Conservation (phyloP, 2,888 invertebrate genomes). For the Abrostola triplasia region DNA sequence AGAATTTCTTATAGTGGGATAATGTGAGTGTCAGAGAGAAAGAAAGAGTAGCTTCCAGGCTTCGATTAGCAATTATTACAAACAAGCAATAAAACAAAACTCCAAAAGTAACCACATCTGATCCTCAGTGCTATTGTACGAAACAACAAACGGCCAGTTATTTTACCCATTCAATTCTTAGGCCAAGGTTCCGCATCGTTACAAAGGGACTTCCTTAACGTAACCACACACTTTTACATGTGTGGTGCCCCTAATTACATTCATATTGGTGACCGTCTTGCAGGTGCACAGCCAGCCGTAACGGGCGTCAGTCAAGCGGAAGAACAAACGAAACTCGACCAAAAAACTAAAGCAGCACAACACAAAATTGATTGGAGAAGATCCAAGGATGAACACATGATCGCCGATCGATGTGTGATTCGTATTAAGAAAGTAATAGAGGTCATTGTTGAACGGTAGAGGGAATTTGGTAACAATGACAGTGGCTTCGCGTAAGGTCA, state of each 20-base stretch:
- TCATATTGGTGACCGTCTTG: slow-evolving; percentile 85
- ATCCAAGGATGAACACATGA: slow-evolving; percentile 69
- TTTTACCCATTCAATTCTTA: slow-evolving; percentile 54
- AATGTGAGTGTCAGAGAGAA: too few relatives aligned
- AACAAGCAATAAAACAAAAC: background rate
- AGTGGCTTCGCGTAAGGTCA: slow-evolving; percentile 74
- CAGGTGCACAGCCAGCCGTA: slow-evolving; percentile 80
- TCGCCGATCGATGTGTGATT: slow-evolving; percentile 70
- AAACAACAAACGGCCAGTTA: slow-evolving; percentile 35
- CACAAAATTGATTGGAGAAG: slow-evolving; percentile 44
- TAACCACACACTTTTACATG: slow-evolving; percentile 80
- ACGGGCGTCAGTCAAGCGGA: slow-evolving; percentile 79
- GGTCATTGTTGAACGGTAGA: slow-evolving; percentile 65
- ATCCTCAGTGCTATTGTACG: slow-evolving; percentile 35
- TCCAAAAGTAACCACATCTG: slow-evolving; percentile 28
- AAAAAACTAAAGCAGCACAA: slow-evolving; percentile 33
- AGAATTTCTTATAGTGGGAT: too few relatives aligned
- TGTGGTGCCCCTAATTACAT: slow-evolving; percentile 82
- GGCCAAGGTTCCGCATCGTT: slow-evolving; percentile 56
- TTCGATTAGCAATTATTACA: background rate
- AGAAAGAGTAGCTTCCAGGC: too few relatives aligned
- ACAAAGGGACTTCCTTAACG: slow-evolving; percentile 76
- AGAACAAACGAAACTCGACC: slow-evolving; percentile 52
- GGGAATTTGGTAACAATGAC: slow-evolving; percentile 73
- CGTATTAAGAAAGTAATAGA: slow-evolving; percentile 69